phyloP scores from a whole-genome alignment of 2,113 vertebrate species.

The Aptenodytes forsteri region DNA sequence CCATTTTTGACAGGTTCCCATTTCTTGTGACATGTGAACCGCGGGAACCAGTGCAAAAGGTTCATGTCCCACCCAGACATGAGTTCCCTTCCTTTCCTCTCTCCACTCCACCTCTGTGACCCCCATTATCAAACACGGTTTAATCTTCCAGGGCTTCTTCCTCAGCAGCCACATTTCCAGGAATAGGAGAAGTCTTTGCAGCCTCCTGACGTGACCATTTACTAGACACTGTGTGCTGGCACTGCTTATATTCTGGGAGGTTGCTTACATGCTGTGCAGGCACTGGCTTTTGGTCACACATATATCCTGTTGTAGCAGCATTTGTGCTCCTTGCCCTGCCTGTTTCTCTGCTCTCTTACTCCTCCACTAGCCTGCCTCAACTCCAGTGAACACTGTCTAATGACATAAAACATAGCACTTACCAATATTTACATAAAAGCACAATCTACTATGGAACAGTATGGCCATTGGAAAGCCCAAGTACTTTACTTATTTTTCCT shows the following conservation, averaged over 20 bases:
- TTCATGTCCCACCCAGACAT: background rate
- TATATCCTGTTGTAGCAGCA: background rate
- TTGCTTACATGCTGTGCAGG: background rate
- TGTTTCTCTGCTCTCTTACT: background rate
- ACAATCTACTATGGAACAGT: background rate
- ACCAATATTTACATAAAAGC: background rate
- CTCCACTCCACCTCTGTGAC: background rate
- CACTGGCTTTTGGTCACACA: background rate
- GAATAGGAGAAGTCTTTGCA: background rate
- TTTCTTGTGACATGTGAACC: background rate
- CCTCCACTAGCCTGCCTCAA: background rate
- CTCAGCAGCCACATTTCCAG: background rate
- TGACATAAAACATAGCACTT: background rate
- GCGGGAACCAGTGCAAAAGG: background rate
- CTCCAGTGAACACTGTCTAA: background rate
- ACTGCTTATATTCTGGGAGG: background rate
- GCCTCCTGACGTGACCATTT: background rate
- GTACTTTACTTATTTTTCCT: background rate
- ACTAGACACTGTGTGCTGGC: background rate
- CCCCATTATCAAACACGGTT: background rate
- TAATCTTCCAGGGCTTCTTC: background rate
- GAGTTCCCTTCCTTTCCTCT: background rate
- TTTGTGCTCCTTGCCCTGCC: background rate
- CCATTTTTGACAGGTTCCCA: background rate
- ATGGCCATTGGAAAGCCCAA: background rate